Conservation (phyloP, 2,888 invertebrate genomes). For the Orthonychiurus folsomi region DNA sequence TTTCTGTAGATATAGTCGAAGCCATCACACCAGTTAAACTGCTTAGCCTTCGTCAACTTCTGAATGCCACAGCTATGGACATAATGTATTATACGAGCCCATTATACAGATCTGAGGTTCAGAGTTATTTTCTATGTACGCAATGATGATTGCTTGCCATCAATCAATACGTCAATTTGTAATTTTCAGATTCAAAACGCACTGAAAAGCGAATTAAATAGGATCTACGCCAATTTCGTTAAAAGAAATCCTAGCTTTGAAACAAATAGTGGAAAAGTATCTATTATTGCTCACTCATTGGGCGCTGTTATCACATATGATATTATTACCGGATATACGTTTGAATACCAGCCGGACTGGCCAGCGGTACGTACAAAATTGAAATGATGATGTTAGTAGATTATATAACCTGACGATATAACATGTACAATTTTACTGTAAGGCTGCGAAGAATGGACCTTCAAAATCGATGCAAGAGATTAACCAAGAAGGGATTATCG, state of each 20-base stretch:
- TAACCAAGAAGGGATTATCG: slow-evolving; percentile 18
- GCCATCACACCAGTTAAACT: slow-evolving; percentile 59
- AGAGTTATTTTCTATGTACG: too few relatives aligned
- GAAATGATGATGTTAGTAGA: neutral
- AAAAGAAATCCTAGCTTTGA: slow-evolving; percentile 57
- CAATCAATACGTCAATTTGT: slow-evolving; percentile 8
- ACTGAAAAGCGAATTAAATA: slow-evolving; percentile 54
- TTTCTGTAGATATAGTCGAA: slow-evolving; percentile 52
- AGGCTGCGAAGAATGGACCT: neutral
- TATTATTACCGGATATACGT: slow-evolving; percentile 51
- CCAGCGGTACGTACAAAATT: slow-evolving; percentile 12
- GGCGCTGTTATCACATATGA: slow-evolving; percentile 60
- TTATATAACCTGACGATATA: neutral
- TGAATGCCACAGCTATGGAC: slow-evolving; percentile 61
- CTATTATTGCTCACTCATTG: slow-evolving; percentile 59
- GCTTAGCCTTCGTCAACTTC: slow-evolving; percentile 52
- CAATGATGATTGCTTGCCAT: slow-evolving; percentile 8
- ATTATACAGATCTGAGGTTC: slow-evolving; percentile 57
- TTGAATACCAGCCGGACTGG: slow-evolving; percentile 13
- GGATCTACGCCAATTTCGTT: slow-evolving; percentile 56
- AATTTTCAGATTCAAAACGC: slow-evolving; percentile 51
- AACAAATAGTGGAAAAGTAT: slow-evolving; percentile 53
- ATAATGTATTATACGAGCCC: slow-evolving; percentile 65
- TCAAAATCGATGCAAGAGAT: slow-evolving; percentile 15
- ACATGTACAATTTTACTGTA: neutral